Conservation (phyloP, 2,888 invertebrate species). For the Thereva unica region DNA sequence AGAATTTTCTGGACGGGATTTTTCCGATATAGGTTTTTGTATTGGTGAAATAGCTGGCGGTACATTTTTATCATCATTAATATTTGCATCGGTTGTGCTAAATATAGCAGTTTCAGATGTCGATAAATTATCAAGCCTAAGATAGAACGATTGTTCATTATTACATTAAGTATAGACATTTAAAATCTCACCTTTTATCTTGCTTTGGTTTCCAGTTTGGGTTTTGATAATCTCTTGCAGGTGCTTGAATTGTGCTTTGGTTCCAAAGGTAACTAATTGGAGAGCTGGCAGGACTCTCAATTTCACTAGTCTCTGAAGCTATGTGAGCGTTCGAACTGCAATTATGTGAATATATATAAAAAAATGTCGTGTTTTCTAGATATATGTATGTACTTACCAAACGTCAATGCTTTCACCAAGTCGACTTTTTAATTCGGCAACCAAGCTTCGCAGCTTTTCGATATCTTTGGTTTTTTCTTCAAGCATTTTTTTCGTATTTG, state of each 20-base stretch:
- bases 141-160: slow-evolving; percentile 46
- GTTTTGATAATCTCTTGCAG: slow-evolving; percentile 53
- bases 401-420: slow-evolving; percentile 55
- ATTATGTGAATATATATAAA: background rate
- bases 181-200: slow-evolving; percentile 46
- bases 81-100: slow-evolving; percentile 48
- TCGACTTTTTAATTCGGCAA: slow-evolving; percentile 57
- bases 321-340: background rate
- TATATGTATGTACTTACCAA: slow-evolving; percentile 27
- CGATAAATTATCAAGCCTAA: slow-evolving; percentile 46
- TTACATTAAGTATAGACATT: background rate
- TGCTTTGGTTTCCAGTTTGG: slow-evolving; percentile 47
- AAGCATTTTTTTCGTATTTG: slow-evolving; percentile 61
- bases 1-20: slow-evolving; percentile 43
- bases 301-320: slow-evolving; percentile 40
- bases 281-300: slow-evolving; percentile 56
- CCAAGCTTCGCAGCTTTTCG: slow-evolving; percentile 59
- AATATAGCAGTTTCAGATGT: slow-evolving; percentile 56
- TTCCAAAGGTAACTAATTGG: slow-evolving; percentile 60
- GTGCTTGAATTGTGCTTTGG: slow-evolving; percentile 59
- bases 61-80: slow-evolving; percentile 6
- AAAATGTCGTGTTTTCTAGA: background rate
- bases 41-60: slow-evolving; percentile 44
- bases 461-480: slow-evolving; percentile 65
- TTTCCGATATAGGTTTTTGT: slow-evolving; percentile 46